Evolutionary conservation across 2,888 invertebrate genomes (phyloP), one percentile per base, ranked within the genome.

Genomic region (Dryadula phaetusa): DNA sequence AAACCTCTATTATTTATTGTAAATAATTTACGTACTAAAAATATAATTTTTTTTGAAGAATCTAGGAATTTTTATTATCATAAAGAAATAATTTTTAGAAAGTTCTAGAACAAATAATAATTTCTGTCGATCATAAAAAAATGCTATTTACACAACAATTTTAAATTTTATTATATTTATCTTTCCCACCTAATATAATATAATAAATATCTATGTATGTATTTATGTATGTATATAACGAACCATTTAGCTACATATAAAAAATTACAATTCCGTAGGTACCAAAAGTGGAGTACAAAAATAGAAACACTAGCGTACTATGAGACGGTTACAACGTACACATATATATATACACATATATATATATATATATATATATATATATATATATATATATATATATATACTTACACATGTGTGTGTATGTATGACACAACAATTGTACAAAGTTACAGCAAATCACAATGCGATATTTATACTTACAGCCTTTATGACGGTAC

Each of bases 231-330:
- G n/a, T 10, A n/a, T 28, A 10, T 52, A 6, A 22, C 20, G 20
- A 20, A 37, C n/a, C 20, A 54, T 20, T 56, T 56, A 10, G 10
- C 56, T n/a, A 34, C 6, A 16, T 52, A 66, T 18, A 58, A 54
- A 54, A 37, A 61, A 62, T 18, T 58, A 65, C 32, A 69, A 64
- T 62, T 44, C 44, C 18, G 47, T 58, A 47, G 49, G 44, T 67
- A 62, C 22, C 52, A 70, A 64, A 54, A 53, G 52, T 54, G 58
- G 28, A 25, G 46, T 65, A 67, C 47, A 70, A 67, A 66, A 65
- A 37, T 64, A 64, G 61, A 66, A 66, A 60, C 49, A 37, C 66
- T 71, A 71, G 71, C 71, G 61, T 47, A 67, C 64, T 71, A 64
- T 46, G 49, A 37, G 42, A 64, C 54, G 54, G 63, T 32, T 60